Conservation (phyloP, 2,113 vertebrate species). For the Pterocles gutturalis region DNA sequence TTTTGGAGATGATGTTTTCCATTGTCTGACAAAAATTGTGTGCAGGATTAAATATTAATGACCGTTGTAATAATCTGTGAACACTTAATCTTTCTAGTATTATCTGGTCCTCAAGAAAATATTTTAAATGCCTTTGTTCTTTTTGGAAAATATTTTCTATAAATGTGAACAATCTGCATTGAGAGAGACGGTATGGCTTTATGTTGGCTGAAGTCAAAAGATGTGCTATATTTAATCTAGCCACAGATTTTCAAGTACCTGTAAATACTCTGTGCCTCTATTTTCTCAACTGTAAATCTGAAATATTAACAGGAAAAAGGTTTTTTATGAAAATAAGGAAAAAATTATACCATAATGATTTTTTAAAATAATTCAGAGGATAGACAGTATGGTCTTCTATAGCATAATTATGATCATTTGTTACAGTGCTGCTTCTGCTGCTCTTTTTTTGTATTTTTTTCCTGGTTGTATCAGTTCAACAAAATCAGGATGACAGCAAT, state of each 20-base stretch:
- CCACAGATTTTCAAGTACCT: background rate
- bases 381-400: background rate
- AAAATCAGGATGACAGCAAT: conserved; percentile 14
- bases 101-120: background rate
- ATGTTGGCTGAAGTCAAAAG: background rate
- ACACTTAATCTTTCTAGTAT: background rate
- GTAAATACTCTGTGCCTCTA: background rate
- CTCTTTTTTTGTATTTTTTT: background rate
- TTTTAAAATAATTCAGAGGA: background rate
- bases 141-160: background rate
- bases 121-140: background rate
- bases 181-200: background rate
- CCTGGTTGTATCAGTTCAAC: background rate
- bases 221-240: background rate
- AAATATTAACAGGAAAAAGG: background rate
- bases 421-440: background rate
- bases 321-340: background rate
- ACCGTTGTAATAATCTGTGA: background rate
- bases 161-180: background rate
- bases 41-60: background rate
- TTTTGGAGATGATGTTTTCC: background rate
- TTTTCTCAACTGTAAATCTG: background rate
- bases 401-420: background rate
- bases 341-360: background rate
- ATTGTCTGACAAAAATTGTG: background rate